phyloP scores from a whole-genome alignment of 2,797 vertebrate species.

The Epinephelus malabaricus region DNA sequence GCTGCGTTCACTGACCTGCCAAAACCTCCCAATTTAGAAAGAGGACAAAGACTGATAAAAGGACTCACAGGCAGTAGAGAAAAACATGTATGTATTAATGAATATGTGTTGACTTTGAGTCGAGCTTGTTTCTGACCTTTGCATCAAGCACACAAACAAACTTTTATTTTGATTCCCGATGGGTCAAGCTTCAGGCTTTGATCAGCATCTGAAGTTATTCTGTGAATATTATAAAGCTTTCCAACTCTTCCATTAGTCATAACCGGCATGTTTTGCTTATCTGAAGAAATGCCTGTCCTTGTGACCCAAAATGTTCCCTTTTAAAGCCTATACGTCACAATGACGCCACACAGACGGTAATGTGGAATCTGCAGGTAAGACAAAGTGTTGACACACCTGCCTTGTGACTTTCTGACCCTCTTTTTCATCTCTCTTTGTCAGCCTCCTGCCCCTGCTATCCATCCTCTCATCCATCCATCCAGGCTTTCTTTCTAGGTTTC shows the following conservation, averaged over 20 bases:
- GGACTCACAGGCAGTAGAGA: no score
- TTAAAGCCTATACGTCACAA: background rate
- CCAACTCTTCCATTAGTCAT: constrained; percentile 7
- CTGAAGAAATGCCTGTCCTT: constrained; percentile 15
- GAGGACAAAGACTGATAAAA: no score
- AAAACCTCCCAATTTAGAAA: no score
- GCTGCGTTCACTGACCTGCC: no score
- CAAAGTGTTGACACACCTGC: constrained; percentile 23
- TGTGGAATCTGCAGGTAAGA: constrained; percentile 21
- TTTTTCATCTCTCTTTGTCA: constrained; percentile 31
- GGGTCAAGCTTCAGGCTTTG: constrained; percentile 23
- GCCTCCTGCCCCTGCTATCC: constrained; percentile 16
- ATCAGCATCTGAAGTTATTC: constrained; percentile 31
- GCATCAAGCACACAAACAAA: constrained; percentile 19
- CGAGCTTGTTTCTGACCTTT: constrained; percentile 7
- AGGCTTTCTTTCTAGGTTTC: constrained; percentile 39
- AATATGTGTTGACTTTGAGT: background rate
- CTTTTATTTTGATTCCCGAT: constrained; percentile 32
- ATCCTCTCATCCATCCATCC: constrained; percentile 45
- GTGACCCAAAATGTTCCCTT: background rate
- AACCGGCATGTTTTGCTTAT: constrained; percentile 12
- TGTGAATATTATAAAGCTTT: constrained; percentile 15
- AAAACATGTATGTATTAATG: no score
- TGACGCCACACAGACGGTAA: background rate
- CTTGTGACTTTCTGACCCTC: constrained; percentile 18